A percentile compares a stretch with the other conserved stretches of the same genome.
phyloP scores from a whole-genome alignment of 2,888 invertebrate genomes.

The Drosophila pseudotalamancana region DNA sequence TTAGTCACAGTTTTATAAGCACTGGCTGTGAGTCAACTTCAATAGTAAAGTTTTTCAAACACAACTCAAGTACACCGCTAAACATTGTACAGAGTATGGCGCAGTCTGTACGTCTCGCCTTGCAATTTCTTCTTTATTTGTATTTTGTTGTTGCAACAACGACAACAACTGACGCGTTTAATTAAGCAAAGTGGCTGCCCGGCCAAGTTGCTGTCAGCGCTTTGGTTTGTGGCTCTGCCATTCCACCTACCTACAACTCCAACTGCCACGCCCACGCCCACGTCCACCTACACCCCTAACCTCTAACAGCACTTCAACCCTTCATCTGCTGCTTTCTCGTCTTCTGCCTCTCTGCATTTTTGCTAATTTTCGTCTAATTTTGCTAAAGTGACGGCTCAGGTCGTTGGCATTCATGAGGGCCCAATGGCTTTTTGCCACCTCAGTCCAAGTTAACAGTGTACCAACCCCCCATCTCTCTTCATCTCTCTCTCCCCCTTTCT shows the following conservation, averaged over 20 bases:
- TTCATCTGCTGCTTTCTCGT: too few relatives aligned
- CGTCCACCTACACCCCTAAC: neutral
- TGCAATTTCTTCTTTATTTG: neutral
- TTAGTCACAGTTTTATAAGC: neutral
- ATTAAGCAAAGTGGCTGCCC: constrained; percentile 76
- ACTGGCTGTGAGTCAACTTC: too few relatives aligned
- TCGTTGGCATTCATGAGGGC: constrained; percentile 62
- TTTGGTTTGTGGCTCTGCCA: constrained; percentile 24
- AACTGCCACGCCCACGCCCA: neutral
- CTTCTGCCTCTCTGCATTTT: constrained; percentile 31
- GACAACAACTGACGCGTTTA: constrained; percentile 64
- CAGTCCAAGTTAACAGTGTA: constrained; percentile 18
- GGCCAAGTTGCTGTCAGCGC: constrained; percentile 51
- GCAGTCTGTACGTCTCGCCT: neutral
- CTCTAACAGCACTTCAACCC: too few relatives aligned
- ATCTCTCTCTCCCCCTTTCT: too few relatives aligned
- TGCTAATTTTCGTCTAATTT: constrained; percentile 76
- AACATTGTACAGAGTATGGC: neutral
- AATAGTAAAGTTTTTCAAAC: too few relatives aligned
- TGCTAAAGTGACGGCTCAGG: constrained; percentile 46
- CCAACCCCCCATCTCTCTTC: neutral
- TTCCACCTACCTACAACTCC: constrained; percentile 1
- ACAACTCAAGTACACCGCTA: too few relatives aligned
- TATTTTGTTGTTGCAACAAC: constrained; percentile 11
- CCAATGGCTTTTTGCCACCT: constrained; percentile 18